Base-by-base conservation (phyloP, 2,797 vertebrate genomes). In the Artibeus jamaicensis region DNA sequence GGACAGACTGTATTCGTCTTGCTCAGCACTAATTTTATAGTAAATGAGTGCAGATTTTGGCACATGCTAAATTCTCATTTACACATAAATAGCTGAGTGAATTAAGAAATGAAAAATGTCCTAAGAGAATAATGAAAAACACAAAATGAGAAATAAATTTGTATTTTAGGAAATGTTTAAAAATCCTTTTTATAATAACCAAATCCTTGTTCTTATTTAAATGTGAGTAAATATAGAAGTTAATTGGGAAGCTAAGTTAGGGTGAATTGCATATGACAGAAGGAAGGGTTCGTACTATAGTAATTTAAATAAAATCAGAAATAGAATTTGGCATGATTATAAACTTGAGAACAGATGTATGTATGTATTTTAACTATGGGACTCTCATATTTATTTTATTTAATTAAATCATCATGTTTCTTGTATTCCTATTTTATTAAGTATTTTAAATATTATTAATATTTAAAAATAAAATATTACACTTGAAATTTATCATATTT, bases 271-370 rank as follows among this genome's bases (percentile, higher is more conserved):
- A 81, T 92, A 71, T 83, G 90, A 93, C 90, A 96, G 93, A 96
- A 97, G 96, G 90, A 96, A 94, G 85, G 79, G 11, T 90, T 94
- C 95, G 32, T 85, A 79, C 16, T 29, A 55, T 74, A 78, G 86
- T 67, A 86, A 96, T 96, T 97, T 96, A 97, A 96, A 95, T 88
- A 93, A 95, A 97, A 96, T 74, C 95, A 95, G 94, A 65, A 96
- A 89, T 96, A 89, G 82, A 94, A 89, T 94, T 96, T 96, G 96
- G 92, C 92, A 93, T 90, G 70, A 91, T 71, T 71, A 59, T 86
- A 90, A 55, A 76, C 62, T 93, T 92, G 62, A 96, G 96, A 97
- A 93, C 96, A 97, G 96, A 97, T 93, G 91, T 46, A 95, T 42
- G 91, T 46, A 94, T 42, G 0, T 86, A 26, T 83, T 91, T 96